These are phyloP conservation scores for Podarcis lilfordi DNA, from an alignment of 2,797 vertebrate species.

Conservation along the genomic window DNA sequence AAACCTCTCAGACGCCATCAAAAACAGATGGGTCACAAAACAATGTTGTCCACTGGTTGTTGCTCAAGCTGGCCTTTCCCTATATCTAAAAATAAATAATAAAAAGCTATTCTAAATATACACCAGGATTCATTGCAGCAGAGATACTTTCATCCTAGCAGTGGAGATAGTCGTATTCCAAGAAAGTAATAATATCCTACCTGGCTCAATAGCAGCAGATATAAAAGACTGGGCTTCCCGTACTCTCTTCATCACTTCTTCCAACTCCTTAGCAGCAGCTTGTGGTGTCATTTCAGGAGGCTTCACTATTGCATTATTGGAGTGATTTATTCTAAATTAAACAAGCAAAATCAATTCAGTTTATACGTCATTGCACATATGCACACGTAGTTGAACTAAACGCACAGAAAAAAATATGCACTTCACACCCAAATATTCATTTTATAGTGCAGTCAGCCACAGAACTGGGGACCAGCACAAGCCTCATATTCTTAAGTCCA, in stretches of 20 bases:
- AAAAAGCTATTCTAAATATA: background rate
- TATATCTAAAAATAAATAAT: background rate
- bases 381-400: background rate
- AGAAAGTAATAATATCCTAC: constrained; percentile 68
- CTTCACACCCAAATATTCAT: background rate
- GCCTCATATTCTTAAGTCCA: background rate
- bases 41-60: background rate
- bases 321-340: constrained; percentile 94
- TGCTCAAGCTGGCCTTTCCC: background rate
- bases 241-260: constrained; percentile 97
- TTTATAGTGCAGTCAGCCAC: background rate
- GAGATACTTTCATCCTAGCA: background rate
- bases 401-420: background rate
- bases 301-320: constrained; percentile 98
- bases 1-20: background rate
- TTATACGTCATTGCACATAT: background rate
- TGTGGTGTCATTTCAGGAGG: constrained; percentile 97
- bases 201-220: constrained; percentile 96
- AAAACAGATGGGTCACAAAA: constrained; percentile 6
- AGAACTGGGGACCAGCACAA: background rate
- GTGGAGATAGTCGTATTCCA: constrained; percentile 4
- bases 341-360: background rate
- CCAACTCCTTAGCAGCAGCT: constrained; percentile 96
- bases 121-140: accelerated
- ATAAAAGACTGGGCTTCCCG: constrained; percentile 96